Evolutionary conservation across 2,113 vertebrate species (phyloP).

Genomic region (Gymnogyps californianus): DNA sequence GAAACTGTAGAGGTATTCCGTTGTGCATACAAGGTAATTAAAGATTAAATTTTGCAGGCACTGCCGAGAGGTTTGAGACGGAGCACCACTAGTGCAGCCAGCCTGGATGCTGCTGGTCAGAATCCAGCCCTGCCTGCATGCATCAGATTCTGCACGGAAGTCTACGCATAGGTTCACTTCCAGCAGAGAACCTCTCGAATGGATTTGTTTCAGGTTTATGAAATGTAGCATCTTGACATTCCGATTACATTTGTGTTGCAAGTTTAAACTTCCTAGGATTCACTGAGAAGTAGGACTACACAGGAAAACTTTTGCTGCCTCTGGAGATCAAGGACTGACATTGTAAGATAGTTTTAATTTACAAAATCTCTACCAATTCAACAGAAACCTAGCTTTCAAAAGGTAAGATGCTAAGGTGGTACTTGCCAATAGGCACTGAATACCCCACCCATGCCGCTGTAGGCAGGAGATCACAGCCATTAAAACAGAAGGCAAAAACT

Average conservation of each 20-base stretch:
- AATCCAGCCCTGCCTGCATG: neutral
- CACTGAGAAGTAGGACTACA: neutral
- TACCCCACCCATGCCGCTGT: neutral
- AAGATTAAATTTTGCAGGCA: accelerated
- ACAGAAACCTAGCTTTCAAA: neutral
- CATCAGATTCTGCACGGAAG: accelerated
- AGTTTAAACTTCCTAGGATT: neutral
- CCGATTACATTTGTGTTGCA: neutral
- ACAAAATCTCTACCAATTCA: neutral
- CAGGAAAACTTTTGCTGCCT: neutral
- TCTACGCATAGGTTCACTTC: neutral
- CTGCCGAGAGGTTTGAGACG: neutral
- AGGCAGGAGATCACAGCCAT: neutral
- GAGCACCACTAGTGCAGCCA: neutral
- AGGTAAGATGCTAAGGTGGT: neutral
- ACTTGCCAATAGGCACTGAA: neutral
- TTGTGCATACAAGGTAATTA: accelerated
- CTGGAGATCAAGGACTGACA: neutral
- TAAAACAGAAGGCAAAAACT: slow-evolving; percentile 44
- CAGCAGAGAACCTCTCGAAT: neutral
- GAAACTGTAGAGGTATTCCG: neutral
- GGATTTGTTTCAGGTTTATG: neutral
- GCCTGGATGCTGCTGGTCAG: no score
- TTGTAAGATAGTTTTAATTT: neutral
- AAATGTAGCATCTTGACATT: neutral